Conservation (phyloP, 1,140 invertebrate genomes). For the Archivesica marissinica region DNA sequence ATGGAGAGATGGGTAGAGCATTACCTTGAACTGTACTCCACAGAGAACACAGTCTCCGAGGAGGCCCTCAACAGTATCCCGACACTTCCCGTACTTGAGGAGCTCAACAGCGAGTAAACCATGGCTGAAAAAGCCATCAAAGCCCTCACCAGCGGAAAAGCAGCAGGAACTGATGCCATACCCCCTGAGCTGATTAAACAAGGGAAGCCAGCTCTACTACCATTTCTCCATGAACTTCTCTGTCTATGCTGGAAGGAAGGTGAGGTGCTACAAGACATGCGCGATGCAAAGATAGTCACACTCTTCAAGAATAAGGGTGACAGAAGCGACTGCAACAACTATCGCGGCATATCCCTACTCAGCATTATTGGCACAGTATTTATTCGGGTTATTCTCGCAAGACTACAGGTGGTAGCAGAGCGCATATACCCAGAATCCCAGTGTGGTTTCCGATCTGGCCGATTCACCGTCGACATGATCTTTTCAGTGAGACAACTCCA, state of each 20-base stretch:
- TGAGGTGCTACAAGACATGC: constrained; percentile 20
- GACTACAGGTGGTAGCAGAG: too few species aligned
- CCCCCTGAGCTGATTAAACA: background rate
- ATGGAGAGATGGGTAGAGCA: too few species aligned
- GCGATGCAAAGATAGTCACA: constrained; percentile 38
- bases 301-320: constrained; percentile 34
- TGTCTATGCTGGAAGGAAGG: too few species aligned
- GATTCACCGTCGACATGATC: constrained; percentile 44
- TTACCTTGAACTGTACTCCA: too few species aligned
- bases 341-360: constrained; percentile 26
- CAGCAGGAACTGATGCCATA: too few species aligned
- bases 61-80: too few species aligned
- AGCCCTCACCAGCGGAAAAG: too few species aligned
- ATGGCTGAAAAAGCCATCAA: too few species aligned
- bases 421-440: background rate
- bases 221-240: constrained; percentile 15
- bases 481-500: constrained; percentile 38
- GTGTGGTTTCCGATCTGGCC: constrained; percentile 4
- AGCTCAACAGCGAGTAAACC: too few species aligned
- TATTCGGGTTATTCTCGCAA: background rate
- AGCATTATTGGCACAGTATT: constrained; percentile 17
- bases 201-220: background rate
- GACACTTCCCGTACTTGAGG: too few species aligned
- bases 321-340: constrained; percentile 31
- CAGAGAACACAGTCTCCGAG: too few species aligned